Evolutionary conservation across 1,140 invertebrate species (phyloP), one percentile per base, ranked within the genome.

Genomic region (Helicorthomorpha holstii): DNA sequence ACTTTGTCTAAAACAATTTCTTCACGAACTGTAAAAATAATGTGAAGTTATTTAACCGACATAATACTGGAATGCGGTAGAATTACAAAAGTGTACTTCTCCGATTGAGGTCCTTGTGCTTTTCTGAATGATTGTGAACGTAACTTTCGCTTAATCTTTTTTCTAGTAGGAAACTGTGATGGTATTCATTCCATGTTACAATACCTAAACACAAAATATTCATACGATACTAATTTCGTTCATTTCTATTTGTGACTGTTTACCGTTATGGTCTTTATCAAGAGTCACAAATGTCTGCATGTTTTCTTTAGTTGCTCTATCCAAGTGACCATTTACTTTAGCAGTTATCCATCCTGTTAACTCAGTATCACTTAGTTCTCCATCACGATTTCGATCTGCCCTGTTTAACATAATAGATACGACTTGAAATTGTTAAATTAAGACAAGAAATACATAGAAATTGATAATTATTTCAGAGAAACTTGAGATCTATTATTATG

Each of bases 121-220:
- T 79, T 59, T 80, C 73, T 51, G 76, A 67, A 56, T 83, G 80
- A 38, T 78, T 74, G 51, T 69, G 68, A 3, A 81, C 76, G 55
- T 77, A 80, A 2, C 73, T 72, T 47, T 76, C 69, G 12, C 75
- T 72, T 58, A 83, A 75, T 12, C 81, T 82, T 51, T 81, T 74
- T 48, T 75, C 72, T 52, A 77, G 69, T 27, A 87, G 61, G 61
- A 84, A 87, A 60, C 80, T 78, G 0, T 72, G 65, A 60, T 84
- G 80, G 62, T 85, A 86, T 60, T 86, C 83, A 52, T 81, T 77
- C 83, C 83, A 87, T 0, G 78, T 78, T 4, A 86, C 70, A 46
- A 81, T 72, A n/a, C 77, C 78, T 80, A 56, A 2, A 64, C 69
- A 52, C 56, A 51, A 55, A 45, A 26, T 27, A 29, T 43, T 34